These are phyloP conservation scores for Cavia aperea DNA, from an alignment of 2,113 vertebrate species.

Conservation along the genomic window DNA sequence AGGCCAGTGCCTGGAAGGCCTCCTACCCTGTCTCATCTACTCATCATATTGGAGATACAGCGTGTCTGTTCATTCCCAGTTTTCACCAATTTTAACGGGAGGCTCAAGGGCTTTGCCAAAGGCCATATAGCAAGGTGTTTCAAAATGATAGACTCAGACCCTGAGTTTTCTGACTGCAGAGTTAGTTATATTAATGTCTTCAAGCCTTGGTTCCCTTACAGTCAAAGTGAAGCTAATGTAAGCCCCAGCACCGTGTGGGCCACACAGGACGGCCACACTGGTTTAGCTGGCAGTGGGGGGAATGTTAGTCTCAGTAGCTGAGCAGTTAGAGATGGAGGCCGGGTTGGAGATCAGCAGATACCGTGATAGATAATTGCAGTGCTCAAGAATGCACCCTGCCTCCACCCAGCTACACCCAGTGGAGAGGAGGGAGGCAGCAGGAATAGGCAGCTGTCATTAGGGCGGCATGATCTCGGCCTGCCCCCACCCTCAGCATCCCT, in stretches of 20 bases:
- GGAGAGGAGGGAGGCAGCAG: not conserved
- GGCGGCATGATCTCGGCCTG: rapidly evolving
- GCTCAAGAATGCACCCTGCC: not conserved
- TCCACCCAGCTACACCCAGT: not conserved
- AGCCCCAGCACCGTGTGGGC: not conserved
- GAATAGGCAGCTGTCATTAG: too few species aligned
- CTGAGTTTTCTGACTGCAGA: not conserved
- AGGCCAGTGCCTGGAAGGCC: not conserved
- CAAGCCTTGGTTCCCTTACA: not conserved
- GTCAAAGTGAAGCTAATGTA: not conserved
- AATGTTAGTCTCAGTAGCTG: rapidly evolving
- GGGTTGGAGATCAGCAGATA: not conserved
- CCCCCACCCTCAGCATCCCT: not conserved
- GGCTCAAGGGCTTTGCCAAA: not conserved
- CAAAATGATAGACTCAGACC: not conserved
- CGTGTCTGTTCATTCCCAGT: not conserved
- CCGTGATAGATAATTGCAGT: not conserved
- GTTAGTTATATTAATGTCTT: not conserved
- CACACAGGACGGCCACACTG: rapidly evolving
- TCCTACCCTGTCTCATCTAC: not conserved
- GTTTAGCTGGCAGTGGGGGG: too few species aligned
- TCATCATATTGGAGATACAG: not conserved
- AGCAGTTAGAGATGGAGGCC: not conserved
- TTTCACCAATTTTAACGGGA: not conserved
- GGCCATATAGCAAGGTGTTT: not conserved